A percentile compares a stretch with the other conserved stretches of the same genome.
These are phyloP conservation scores for Paracanthobrama guichenoti DNA, from an alignment of 2,113 vertebrate species.

Conservation along the genomic window DNA sequence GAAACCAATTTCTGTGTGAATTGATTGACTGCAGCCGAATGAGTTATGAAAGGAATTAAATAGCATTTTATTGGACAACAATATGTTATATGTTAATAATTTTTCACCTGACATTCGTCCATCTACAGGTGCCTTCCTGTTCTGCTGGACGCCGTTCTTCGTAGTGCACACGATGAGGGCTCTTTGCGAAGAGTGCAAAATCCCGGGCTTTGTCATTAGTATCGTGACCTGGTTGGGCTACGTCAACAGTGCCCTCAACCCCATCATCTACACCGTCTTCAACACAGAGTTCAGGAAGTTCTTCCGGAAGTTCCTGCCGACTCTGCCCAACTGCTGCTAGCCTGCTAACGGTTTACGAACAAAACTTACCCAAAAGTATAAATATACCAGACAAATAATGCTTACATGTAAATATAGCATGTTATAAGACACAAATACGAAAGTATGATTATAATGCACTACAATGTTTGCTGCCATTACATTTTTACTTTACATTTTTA, in stretches of 20 bases:
- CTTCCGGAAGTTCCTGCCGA: slow-evolving; percentile 84
- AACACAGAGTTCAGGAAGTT: slow-evolving; percentile 90
- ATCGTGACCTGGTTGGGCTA: slow-evolving; percentile 96
- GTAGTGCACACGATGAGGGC: slow-evolving; percentile 88
- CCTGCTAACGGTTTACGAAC: slow-evolving; percentile 10
- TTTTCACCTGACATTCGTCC: not conserved
- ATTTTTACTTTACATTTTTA: slow-evolving; percentile 31
- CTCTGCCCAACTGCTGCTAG: slow-evolving; percentile 71
- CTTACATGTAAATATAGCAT: slow-evolving; percentile 39
- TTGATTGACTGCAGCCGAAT: not conserved
- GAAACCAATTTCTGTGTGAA: not conserved
- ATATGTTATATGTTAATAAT: not conserved
- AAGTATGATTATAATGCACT: not conserved
- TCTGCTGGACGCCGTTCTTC: slow-evolving; percentile 97
- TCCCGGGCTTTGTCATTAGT: slow-evolving; percentile 84
- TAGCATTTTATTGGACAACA: not conserved
- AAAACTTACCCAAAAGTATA: slow-evolving; percentile 34
- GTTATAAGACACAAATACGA: not conserved
- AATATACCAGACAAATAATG: slow-evolving; percentile 30
- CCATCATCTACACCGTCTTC: slow-evolving; percentile 91
- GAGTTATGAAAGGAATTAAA: not conserved
- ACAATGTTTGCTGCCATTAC: slow-evolving; percentile 33
- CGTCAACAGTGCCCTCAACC: slow-evolving; percentile 94
- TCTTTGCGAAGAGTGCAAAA: slow-evolving; percentile 80
- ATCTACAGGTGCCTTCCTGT: slow-evolving; percentile 85